These are phyloP conservation scores for Ceriagrion tenellum DNA, from an alignment of 2,888 invertebrate species.

Conservation along the genomic window DNA sequence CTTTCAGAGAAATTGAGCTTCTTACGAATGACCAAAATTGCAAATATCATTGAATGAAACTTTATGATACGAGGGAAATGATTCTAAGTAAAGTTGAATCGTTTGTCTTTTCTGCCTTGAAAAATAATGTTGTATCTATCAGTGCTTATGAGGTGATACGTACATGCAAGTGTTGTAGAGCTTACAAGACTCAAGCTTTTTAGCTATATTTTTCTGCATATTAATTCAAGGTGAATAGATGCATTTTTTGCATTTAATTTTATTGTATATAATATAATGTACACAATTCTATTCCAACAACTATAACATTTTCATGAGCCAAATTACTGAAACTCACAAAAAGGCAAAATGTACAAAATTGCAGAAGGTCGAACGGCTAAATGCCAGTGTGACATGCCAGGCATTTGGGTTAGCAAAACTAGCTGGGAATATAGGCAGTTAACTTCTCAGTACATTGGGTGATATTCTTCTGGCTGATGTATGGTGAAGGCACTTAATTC, in stretches of 20 bases:
- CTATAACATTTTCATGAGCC: neutral
- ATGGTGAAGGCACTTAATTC: neutral
- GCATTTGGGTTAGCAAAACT: neutral
- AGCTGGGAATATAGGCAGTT: neutral
- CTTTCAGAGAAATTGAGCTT: no score
- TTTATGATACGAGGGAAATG: no score
- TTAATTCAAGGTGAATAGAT: neutral
- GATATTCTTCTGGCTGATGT: constrained; percentile 40
- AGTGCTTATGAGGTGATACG: no score
- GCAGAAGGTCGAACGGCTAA: neutral
- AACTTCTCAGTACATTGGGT: neutral
- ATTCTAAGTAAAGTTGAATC: no score
- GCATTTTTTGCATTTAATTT: neutral
- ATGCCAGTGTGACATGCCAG: neutral
- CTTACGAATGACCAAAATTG: no score
- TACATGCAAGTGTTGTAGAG: no score
- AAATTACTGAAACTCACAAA: neutral
- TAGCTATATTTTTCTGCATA: neutral
- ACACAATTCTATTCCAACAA: neutral
- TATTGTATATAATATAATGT: neutral
- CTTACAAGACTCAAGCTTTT: neutral
- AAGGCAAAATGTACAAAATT: constrained; percentile 6
- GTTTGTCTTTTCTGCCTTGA: no score
- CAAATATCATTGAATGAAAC: no score
- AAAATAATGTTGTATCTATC: no score